These are phyloP conservation scores for Indicator maculatus DNA, from an alignment of 2,113 vertebrate species.

Conservation along the genomic window DNA sequence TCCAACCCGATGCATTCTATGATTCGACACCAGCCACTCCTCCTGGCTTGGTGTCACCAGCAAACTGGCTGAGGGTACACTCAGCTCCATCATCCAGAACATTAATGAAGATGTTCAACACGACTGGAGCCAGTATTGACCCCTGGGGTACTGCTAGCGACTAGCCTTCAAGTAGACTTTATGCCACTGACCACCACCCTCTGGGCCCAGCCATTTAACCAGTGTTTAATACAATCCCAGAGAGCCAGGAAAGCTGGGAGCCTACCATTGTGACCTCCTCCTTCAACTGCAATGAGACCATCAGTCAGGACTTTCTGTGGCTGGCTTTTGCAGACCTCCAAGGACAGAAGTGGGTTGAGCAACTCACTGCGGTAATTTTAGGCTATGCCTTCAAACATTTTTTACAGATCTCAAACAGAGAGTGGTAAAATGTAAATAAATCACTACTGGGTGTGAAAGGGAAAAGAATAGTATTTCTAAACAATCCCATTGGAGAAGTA, in stretches of 20 bases:
- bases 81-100: not conserved
- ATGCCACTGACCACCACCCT: not conserved
- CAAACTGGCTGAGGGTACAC: not conserved
- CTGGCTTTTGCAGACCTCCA: not conserved
- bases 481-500: no score
- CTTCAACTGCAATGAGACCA: accelerated
- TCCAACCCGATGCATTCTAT: no score
- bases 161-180: not conserved
- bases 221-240: not conserved
- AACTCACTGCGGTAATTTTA: not conserved
- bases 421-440: no score
- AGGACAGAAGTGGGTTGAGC: not conserved
- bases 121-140: not conserved
- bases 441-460: no score
- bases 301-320: not conserved
- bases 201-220: not conserved
- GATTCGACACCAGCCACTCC: not conserved
- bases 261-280: not conserved
- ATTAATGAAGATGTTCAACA: not conserved
- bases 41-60: not conserved
- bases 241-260: not conserved
- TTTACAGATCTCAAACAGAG: no score
- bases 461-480: no score
- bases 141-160: not conserved
- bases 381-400: no score